Percentiles rank a stretch among this genome's conserved stretches.
phyloP scores from a whole-genome alignment of 2,113 vertebrate genomes.

The Laticauda colubrina region DNA sequence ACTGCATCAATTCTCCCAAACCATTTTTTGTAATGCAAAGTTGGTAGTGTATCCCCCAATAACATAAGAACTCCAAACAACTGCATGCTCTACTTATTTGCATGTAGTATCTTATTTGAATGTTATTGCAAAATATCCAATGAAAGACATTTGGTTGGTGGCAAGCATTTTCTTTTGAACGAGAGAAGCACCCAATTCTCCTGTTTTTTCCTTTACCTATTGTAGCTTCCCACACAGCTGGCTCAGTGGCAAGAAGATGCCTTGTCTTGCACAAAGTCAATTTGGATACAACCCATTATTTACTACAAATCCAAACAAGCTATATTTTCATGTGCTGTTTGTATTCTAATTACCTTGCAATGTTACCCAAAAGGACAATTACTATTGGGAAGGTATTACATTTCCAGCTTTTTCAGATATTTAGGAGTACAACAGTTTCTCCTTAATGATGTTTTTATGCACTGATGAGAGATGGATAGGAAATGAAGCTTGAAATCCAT shows the following conservation, averaged over 20 bases:
- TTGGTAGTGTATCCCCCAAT: not conserved
- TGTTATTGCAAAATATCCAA: not conserved
- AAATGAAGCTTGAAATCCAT: not conserved
- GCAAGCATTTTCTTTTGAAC: too few relatives aligned
- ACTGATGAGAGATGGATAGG: not conserved
- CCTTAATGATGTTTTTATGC: not conserved
- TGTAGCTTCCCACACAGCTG: not conserved
- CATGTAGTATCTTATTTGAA: not conserved
- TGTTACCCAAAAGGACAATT: not conserved
- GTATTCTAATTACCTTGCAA: not conserved
- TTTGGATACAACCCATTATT: not conserved
- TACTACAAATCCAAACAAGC: constrained; percentile 3
- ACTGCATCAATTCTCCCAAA: not conserved
- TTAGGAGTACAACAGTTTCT: not conserved
- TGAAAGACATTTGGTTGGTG: not conserved
- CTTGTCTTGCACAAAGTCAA: not conserved
- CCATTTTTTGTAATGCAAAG: not conserved
- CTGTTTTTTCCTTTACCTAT: not conserved
- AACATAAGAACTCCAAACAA: not conserved
- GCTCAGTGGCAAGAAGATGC: not conserved
- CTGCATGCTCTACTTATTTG: not conserved
- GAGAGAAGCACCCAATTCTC: not conserved
- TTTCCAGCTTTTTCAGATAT: not conserved
- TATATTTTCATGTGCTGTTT: constrained; percentile 3
- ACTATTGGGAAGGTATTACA: not conserved